These are phyloP conservation scores for Elysia chlorotica DNA, from an alignment of 1,140 invertebrate species.

Conservation along the genomic window DNA sequence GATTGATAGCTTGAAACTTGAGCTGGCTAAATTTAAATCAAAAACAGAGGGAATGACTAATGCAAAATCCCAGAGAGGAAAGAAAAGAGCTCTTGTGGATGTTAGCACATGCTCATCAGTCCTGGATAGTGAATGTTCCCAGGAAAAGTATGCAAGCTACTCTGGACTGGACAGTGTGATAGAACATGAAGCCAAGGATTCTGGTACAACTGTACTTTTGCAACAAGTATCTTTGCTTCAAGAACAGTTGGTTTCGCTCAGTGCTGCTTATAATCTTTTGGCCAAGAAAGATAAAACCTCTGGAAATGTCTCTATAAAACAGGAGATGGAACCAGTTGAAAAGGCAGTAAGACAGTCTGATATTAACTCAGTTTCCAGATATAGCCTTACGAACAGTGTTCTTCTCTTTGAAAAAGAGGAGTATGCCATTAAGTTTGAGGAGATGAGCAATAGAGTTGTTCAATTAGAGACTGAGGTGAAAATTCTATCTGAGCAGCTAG, in stretches of 20 bases:
- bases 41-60: neutral
- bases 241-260: neutral
- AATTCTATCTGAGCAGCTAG: conserved; percentile 2
- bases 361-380: neutral
- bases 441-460: conserved; percentile 24
- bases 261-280: neutral
- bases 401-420: conserved; percentile 17
- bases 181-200: neutral
- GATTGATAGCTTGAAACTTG: conserved; percentile 40
- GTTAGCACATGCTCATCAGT: neutral
- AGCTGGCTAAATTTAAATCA: conserved; percentile 26
- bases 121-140: neutral
- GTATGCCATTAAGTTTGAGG: conserved; percentile 13
- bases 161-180: too few species aligned
- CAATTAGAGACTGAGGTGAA: conserved; percentile 21
- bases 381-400: conserved; percentile 7
- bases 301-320: neutral
- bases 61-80: neutral
- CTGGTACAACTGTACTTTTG: neutral
- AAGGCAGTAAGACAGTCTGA: neutral
- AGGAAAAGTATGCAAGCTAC: neutral
- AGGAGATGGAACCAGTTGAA: conserved; percentile 3
- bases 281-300: neutral
- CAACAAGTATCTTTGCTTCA: neutral
- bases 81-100: conserved; percentile 4